Evolutionary conservation across 2,888 invertebrate genomes (phyloP).

Genomic region (Lypha dubia): DNA sequence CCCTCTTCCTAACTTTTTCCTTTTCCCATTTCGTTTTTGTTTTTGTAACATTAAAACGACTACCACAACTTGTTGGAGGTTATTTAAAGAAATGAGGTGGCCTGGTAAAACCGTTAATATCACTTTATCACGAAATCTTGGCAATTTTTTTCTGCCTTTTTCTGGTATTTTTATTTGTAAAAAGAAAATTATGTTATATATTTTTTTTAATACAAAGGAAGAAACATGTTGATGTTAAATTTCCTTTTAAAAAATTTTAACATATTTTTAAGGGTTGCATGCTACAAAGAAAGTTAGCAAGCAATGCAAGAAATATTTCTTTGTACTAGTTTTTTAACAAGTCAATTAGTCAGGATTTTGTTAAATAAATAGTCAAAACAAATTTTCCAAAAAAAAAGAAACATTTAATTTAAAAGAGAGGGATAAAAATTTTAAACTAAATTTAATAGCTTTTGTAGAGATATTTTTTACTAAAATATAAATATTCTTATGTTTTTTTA

Average conservation of each 20-base stretch:
- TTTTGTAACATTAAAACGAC: background rate
- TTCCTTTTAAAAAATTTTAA: slow-evolving; percentile 31
- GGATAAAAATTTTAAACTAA: background rate
- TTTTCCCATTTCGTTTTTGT: background rate
- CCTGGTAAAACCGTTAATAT: slow-evolving; percentile 57
- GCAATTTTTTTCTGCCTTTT: slow-evolving; percentile 7
- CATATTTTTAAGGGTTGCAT: slow-evolving; percentile 45
- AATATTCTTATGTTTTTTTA: no score
- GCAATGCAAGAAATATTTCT: slow-evolving; percentile 34
- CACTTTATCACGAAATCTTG: slow-evolving; percentile 69
- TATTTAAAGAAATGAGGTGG: slow-evolving; percentile 29
- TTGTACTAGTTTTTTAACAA: slow-evolving; percentile 48
- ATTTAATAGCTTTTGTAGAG: background rate
- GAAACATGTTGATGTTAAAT: slow-evolving; percentile 28
- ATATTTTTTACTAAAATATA: no score
- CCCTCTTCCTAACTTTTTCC: background rate
- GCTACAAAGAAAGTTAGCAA: slow-evolving; percentile 13
- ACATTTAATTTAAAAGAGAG: background rate
- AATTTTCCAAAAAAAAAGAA: background rate
- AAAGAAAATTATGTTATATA: slow-evolving; percentile 33
- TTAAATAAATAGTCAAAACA: slow-evolving; percentile 31
- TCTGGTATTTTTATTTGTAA: slow-evolving; percentile 1
- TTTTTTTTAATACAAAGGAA: slow-evolving; percentile 10
- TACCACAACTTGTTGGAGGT: slow-evolving; percentile 58
- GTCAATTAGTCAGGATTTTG: slow-evolving; percentile 67